Evolutionary conservation across 2,888 invertebrate species (phyloP), one percentile per base, ranked within the genome.

Genomic region (Ophion costatus): DNA sequence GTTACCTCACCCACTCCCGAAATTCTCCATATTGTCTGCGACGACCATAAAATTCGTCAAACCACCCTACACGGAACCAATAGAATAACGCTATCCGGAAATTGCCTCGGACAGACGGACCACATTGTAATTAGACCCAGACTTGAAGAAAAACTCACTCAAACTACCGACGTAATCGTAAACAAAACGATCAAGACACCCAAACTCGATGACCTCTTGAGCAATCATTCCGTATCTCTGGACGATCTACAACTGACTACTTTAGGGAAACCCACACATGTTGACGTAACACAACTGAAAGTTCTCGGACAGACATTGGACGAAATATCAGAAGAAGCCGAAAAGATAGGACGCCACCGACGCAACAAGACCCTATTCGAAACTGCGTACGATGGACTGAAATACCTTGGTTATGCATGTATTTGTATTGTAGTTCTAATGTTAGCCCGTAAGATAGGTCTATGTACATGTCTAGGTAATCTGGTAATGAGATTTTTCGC

Each of bases 261-360:
- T 9, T 11, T 70, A 20, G 63, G 70, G 64, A n/a, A 33, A 22
- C 78, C 78, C 0, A 79, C 78, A 2, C 78, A 70, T 17, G 33
- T 78, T 20, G 70, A 78, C 33, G n/a, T 63, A 9, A 70, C 63
- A 1, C 63, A 70, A 33, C 20, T 78, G 24, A 78, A 33, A 61
- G 70, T 70, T 14, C 33, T 78, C 1, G 63, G 63, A 63, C 78
- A 78, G 22, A 70, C 56, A 7, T 33, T 78, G 6, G 78, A 70
- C 33, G 56, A 70, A 33, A 56, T 70, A 29, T 51, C 63, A 33
- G 63, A 70, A 2, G 51, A 70, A 63, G 78, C 70, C 56, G 70
- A 24, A 33, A 64, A 56, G 14, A 78, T 78, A 11, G 70, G 70
- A 45, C 51, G 51, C 7, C 78, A 56, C 45, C 22, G 56, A 56